These are phyloP conservation scores for Mnemiopsis leidyi DNA, from an alignment of 37 sponge, comb jelly and placozoan species.

Conservation along the genomic window DNA sequence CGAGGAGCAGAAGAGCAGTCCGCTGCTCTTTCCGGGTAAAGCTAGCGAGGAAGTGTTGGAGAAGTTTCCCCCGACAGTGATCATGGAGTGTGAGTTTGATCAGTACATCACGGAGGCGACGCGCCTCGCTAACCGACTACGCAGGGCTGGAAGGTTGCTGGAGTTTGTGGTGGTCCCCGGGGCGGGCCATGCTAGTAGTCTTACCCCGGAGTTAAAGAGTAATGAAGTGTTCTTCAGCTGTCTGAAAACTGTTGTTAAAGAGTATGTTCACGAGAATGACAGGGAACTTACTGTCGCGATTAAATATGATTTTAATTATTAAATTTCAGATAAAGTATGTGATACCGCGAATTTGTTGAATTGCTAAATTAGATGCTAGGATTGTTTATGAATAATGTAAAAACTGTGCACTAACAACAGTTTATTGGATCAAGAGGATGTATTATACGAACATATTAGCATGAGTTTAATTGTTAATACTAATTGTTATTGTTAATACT, in stretches of 20 bases:
- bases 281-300: neutral
- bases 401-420: no score
- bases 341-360: no score
- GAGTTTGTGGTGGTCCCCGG: conserved; percentile 18
- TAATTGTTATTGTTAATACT: no score
- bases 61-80: neutral
- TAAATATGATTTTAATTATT: neutral
- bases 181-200: neutral
- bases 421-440: no score
- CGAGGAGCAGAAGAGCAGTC: neutral
- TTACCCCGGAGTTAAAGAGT: neutral
- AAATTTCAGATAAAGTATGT: no score
- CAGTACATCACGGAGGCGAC: conserved; percentile 43
- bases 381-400: no score
- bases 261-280: neutral
- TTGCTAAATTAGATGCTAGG: no score
- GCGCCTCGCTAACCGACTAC: neutral
- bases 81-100: conserved; percentile 30
- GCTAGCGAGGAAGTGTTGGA: neutral
- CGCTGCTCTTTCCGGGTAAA: neutral
- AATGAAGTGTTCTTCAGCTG: neutral
- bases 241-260: neutral
- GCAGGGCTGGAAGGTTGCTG: conserved; percentile 23
- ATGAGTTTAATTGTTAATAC: no score
- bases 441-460: no score